Base-by-base conservation (phyloP, 2,888 invertebrate species). In the Gerosis bhagava region DNA sequence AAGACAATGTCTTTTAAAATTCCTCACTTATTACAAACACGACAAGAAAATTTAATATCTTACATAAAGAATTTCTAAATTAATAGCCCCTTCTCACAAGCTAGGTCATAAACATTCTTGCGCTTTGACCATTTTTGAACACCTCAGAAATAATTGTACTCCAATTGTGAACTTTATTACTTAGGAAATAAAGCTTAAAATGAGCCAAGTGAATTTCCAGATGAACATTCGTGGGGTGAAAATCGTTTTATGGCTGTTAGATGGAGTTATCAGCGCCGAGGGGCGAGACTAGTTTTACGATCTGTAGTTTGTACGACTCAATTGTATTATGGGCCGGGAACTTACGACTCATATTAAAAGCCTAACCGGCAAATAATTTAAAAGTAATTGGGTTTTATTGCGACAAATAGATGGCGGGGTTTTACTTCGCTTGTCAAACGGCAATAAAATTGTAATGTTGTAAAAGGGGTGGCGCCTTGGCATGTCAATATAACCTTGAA, bases 271-370 rank as follows among this genome's bases (percentile, higher is more conserved):
- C 19, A 10, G n/a, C 21, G 26, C 6, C 21, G 40, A 31, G 16
- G 46, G 36, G 39, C 21, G 31, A 29, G 25, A 39, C 45, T 39
- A 39, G 39, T 39, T 46, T 36, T 46, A 46, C 45, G 39, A 32
- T 19, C 37, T 19, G 15, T 39, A 46, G 45, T 46, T 45, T 46
- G 45, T 46, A 46, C 45, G 45, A 46, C 45, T 46, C 45, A 39
- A 46, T 46, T 39, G 45, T 46, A 13, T 31, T 39, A 39, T 10
- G 13, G 40, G 10, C 12, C 31, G 31, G 44, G 45, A 37, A 24
- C 29, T 45, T 37, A 37, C 45, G 12, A 37, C 24, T 15, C 17
- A 17, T 37, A 25, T 39, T 45, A 45, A 45, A 31, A 39, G 45
- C 29, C 39, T 39, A 46, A 46, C 45, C 25, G 17, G 45, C 31